phyloP scores from a whole-genome alignment of 2,888 invertebrate species.

The Lordiphosa fenestrarum region DNA sequence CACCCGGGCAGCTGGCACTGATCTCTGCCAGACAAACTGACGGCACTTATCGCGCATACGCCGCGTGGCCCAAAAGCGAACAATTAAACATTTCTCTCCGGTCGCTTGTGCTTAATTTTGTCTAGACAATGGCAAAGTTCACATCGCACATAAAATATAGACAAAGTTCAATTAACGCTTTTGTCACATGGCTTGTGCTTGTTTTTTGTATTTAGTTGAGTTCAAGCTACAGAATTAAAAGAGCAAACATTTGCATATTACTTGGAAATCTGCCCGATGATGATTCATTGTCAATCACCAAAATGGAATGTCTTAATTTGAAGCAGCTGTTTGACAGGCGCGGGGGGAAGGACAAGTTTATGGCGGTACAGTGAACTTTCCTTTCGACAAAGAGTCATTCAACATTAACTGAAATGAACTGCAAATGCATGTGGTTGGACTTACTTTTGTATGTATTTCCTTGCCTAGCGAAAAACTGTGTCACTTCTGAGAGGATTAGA shows the following conservation, averaged over 20 bases:
- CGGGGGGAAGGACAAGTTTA: background rate
- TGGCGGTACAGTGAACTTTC: slow-evolving; percentile 2
- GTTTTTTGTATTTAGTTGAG: slow-evolving; percentile 17
- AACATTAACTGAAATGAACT: no score
- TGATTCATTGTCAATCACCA: slow-evolving; percentile 23
- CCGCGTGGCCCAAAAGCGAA: slow-evolving; percentile 42
- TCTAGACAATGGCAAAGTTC: slow-evolving; percentile 74
- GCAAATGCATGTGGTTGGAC: no score
- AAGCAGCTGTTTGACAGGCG: slow-evolving; percentile 52
- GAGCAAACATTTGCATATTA: slow-evolving; percentile 45
- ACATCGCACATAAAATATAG: slow-evolving; percentile 30
- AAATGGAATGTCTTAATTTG: slow-evolving; percentile 65
- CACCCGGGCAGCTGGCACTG: slow-evolving; percentile 26
- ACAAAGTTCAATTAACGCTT: slow-evolving; percentile 59
- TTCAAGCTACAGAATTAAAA: slow-evolving; percentile 12
- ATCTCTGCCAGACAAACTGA: slow-evolving; percentile 36
- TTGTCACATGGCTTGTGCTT: slow-evolving; percentile 45
- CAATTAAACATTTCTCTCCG: slow-evolving; percentile 39
- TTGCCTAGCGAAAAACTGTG: no score
- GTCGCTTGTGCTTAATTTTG: slow-evolving; percentile 60
- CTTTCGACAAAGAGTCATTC: background rate
- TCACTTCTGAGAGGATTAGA: no score
- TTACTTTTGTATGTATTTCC: no score
- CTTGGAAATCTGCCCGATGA: slow-evolving; percentile 12
- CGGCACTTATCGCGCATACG: slow-evolving; percentile 60